phyloP scores from a whole-genome alignment of 2,797 vertebrate genomes.

The Rhincodon typus region DNA sequence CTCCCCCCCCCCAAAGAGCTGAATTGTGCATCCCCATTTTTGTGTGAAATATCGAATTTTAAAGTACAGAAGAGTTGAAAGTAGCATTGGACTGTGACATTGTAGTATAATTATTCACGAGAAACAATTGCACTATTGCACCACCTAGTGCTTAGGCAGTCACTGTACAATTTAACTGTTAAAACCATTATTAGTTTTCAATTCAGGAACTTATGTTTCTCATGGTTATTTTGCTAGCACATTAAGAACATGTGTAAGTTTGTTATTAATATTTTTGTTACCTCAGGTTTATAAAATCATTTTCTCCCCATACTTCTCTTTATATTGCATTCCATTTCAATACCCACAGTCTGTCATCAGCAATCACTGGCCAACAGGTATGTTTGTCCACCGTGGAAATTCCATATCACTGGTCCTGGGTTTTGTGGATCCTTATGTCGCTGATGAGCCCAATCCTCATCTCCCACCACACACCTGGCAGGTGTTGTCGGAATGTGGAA shows the following conservation, averaged over 20 bases:
- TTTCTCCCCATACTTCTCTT: neutral
- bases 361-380: no score
- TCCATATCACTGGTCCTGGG: no score
- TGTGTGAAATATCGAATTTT: neutral
- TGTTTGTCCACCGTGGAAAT: no score
- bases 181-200: neutral
- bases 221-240: neutral
- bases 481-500: no score
- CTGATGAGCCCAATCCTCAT: no score
- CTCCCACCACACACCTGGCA: no score
- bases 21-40: neutral
- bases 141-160: slow-evolving; percentile 25
- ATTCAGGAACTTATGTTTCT: neutral
- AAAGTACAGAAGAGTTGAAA: neutral
- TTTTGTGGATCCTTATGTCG: no score
- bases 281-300: neutral
- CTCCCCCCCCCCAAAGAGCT: neutral
- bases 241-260: neutral
- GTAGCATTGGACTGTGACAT: neutral
- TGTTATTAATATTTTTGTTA: neutral
- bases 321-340: neutral
- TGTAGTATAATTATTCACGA: neutral
- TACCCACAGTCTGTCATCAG: neutral
- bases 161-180: neutral
- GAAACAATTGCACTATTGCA: neutral